phyloP scores from a whole-genome alignment of 2,797 vertebrate genomes.

The Coregonus ussuriensis region DNA sequence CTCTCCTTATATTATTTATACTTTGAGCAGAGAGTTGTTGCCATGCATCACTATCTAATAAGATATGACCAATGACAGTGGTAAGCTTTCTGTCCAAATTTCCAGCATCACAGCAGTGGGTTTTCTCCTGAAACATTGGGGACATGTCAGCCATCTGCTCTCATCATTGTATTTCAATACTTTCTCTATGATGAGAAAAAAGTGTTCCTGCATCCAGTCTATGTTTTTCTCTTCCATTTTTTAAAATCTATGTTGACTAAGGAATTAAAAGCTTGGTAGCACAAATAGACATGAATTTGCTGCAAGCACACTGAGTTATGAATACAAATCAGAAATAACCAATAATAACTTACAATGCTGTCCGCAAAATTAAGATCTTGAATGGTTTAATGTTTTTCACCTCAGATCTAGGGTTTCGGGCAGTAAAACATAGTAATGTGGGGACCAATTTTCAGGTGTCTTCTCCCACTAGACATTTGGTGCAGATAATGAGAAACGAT shows the following conservation, averaged over 20 bases:
- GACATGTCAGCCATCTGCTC: constrained; percentile 5
- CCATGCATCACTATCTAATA: constrained; percentile 9
- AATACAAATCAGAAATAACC: not conserved
- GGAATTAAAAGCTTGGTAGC: not conserved
- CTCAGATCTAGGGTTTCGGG: constrained; percentile 14
- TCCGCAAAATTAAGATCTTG: not conserved
- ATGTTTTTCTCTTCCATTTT: too few relatives aligned
- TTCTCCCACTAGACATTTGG: constrained; percentile 35
- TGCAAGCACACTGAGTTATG: not conserved
- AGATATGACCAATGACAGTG: constrained; percentile 16
- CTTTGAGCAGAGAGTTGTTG: constrained; percentile 16
- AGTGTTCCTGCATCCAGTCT: not conserved
- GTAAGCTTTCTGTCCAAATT: constrained; percentile 8
- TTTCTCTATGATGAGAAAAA: not conserved
- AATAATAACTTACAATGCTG: not conserved
- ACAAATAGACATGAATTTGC: not conserved
- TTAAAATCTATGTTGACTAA: not conserved
- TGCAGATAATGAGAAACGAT: constrained; percentile 58
- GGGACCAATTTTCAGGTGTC: constrained; percentile 36
- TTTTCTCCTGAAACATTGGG: constrained; percentile 9
- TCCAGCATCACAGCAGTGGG: not conserved
- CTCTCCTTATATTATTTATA: constrained; percentile 10
- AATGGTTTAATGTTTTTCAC: not conserved
- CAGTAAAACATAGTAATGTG: constrained; percentile 19
- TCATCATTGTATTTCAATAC: not conserved